Conservation (phyloP, 2,113 vertebrate species). For the Mungos mungo region DNA sequence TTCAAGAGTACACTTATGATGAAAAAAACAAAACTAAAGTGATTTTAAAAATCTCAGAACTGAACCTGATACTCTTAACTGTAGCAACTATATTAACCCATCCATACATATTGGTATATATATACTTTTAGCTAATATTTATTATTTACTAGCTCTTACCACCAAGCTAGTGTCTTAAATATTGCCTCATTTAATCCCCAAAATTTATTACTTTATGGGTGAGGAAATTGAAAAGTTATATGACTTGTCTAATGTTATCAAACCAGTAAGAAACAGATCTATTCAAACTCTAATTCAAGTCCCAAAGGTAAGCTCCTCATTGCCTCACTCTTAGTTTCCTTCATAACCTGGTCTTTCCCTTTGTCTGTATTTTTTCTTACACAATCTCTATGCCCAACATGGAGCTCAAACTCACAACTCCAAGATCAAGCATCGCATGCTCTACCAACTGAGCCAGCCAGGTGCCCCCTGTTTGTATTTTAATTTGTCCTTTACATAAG, state of each 20-base stretch:
- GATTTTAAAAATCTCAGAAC: background rate
- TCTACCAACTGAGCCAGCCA: background rate
- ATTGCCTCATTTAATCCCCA: background rate
- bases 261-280: background rate
- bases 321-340: background rate
- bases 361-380: background rate
- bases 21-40: background rate
- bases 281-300: background rate
- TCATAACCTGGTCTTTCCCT: background rate
- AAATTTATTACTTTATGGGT: background rate
- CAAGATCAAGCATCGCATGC: background rate
- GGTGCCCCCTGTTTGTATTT: background rate
- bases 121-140: conserved; percentile 1
- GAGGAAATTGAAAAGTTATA: background rate
- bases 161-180: background rate
- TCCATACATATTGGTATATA: background rate
- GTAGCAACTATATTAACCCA: background rate
- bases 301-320: background rate
- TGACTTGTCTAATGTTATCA: background rate
- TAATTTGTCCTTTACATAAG: background rate
- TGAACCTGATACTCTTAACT: background rate
- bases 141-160: background rate
- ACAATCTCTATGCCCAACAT: background rate
- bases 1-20: background rate
- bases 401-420: background rate